A percentile compares a stretch with the other conserved stretches of the same genome.
phyloP scores from a whole-genome alignment of 2,888 invertebrate species.

The Microlaimidae sp. region DNA sequence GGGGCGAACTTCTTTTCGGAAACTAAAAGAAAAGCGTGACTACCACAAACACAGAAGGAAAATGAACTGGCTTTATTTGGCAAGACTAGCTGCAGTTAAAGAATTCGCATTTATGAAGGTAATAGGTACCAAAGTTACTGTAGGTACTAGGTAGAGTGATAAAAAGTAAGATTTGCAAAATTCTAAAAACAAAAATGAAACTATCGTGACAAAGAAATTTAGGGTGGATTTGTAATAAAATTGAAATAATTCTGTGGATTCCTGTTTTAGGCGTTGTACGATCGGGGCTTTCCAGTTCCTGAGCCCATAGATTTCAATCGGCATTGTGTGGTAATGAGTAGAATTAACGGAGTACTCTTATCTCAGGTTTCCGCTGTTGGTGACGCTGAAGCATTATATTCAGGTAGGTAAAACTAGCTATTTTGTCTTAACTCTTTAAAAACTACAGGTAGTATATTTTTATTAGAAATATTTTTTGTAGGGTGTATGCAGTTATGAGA shows the following conservation, averaged over 20 bases:
- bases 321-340: slow-evolving; percentile 89
- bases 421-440: too few relatives aligned
- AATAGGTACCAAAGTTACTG: neutral
- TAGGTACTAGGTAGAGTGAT: too few relatives aligned
- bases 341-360: slow-evolving; percentile 49
- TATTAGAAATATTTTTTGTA: too few relatives aligned
- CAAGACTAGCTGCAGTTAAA: slow-evolving; percentile 82
- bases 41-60: slow-evolving; percentile 78
- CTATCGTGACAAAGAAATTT: too few relatives aligned
- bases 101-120: slow-evolving; percentile 90
- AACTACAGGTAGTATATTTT: neutral
- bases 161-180: too few relatives aligned
- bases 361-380: slow-evolving; percentile 26
- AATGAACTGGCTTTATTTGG: slow-evolving; percentile 86
- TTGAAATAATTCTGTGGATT: too few relatives aligned
- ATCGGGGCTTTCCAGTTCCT: slow-evolving; percentile 80
- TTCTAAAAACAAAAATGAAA: too few relatives aligned
- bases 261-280: slow-evolving; percentile 62
- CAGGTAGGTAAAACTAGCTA: too few relatives aligned
- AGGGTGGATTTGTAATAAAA: neutral
- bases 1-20: slow-evolving; percentile 86
- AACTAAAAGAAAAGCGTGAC: slow-evolving; percentile 83
- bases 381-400: slow-evolving; percentile 18
- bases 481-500: too few relatives aligned
- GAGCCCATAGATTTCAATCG: slow-evolving; percentile 76